Base-by-base conservation (phyloP, 1,140 invertebrate species). In the Popillia japonica region DNA sequence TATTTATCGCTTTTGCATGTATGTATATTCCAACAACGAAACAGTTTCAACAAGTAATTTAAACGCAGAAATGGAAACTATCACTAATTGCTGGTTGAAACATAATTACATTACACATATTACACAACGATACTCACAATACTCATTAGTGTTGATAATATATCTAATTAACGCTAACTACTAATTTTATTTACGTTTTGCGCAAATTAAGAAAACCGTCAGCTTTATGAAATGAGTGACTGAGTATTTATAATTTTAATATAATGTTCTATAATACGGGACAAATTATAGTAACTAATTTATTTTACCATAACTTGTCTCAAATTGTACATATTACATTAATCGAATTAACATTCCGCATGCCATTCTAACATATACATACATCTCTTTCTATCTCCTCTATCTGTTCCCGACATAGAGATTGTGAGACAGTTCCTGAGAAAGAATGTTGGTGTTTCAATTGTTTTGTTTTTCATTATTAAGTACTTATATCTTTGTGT, bases 391-490 rank as follows among this genome's bases (percentile, higher is more conserved):
- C 61, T 68, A 22, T 27, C 27, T 20, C 27, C 27, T 34, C 27
- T 34, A 34, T 34, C 61, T 68, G 61, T 27, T 68, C 61, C 61
- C 22, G 61, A 68, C 72, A 44, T 74, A 41, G 72, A 41, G n/a
- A 34, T 74, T 74, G 72, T 44, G 41, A 34, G 27, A 74, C 22
- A n/a, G 72, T 14, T 8, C 75, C 78, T 75, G 75, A 75, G 42
- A 48, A 84, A 85, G 86, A 85, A 87, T 87, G 86, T 87, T 86
- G 86, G 86, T 87, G 86, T 87, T 86, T 86, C 84, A 79, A 79
- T 81, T 82, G 34, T 55, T 80, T 79, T 79, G 41, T 59, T 79
- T 79, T 86, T 86, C 84, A 79, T 81, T 82, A 22, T 55, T 80
- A 79, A 78, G 41, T 59, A 78, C 78, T 48, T 14, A 40, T 75